Evolutionary conservation across 1,140 invertebrate genomes (phyloP).

Genomic region (Megalopta genalis): DNA sequence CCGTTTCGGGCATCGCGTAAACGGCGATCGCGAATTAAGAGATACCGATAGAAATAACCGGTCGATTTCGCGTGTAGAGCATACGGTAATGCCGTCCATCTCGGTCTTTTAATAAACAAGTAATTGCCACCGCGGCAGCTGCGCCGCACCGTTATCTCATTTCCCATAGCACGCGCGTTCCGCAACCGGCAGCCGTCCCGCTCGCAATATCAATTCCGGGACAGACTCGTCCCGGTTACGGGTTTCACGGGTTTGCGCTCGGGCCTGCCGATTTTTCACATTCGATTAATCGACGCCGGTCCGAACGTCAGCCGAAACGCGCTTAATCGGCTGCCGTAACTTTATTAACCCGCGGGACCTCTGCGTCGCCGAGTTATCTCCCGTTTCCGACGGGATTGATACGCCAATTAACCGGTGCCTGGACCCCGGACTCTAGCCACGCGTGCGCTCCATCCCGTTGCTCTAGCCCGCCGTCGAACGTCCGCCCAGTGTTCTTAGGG

Average conservation of each 20-base stretch:
- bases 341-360: slow-evolving; percentile 70
- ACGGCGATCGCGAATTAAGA: not conserved
- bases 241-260: slow-evolving; percentile 11
- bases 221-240: slow-evolving; percentile 4
- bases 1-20: no score
- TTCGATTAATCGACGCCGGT: slow-evolving; percentile 49
- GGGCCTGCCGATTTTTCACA: slow-evolving; percentile 33
- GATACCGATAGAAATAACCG: not conserved
- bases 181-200: not conserved
- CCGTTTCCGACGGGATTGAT: slow-evolving; percentile 68
- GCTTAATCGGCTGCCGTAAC: slow-evolving; percentile 53
- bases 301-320: slow-evolving; percentile 52
- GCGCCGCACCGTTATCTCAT: not conserved
- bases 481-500: no score
- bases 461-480: no score
- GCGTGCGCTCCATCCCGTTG: not conserved
- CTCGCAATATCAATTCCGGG: slow-evolving; percentile 2
- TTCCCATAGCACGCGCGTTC: not conserved
- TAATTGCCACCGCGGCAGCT: not conserved
- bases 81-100: not conserved
- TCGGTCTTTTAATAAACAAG: slow-evolving; percentile 3
- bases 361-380: slow-evolving; percentile 59
- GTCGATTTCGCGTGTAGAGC: not conserved
- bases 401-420: slow-evolving; percentile 71
- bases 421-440: no score